Evolutionary conservation across 2,888 invertebrate species (phyloP).

Genomic region (Deilephila elpenor): DNA sequence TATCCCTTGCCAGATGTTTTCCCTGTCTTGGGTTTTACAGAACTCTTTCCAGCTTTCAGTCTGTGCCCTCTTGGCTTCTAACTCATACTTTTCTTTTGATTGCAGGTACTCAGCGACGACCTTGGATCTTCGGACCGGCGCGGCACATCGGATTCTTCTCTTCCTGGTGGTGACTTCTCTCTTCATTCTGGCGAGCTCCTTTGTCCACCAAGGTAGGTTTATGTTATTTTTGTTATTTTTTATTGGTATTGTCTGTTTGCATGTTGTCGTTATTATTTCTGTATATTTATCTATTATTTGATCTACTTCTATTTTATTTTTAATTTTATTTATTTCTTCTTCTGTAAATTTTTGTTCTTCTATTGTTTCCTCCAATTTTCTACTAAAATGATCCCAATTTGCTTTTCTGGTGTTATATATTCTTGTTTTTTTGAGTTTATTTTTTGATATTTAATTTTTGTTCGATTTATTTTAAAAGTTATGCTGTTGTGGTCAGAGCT

Average conservation of each 20-base stretch:
- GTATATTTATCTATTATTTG: not conserved
- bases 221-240: not conserved
- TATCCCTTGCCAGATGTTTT: constrained; percentile 37
- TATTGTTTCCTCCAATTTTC: not conserved
- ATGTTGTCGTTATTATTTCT: constrained; percentile 22
- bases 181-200: too few relatives aligned
- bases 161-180: too few relatives aligned
- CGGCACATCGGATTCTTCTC: too few relatives aligned
- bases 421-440: constrained; percentile 13
- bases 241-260: constrained; percentile 23
- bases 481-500: too few relatives aligned
- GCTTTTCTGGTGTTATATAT: constrained; percentile 19
- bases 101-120: too few relatives aligned
- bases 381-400: constrained; percentile 1
- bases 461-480: not conserved
- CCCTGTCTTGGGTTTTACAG: constrained; percentile 34
- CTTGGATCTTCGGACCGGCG: too few relatives aligned
- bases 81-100: not conserved
- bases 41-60: constrained; percentile 36
- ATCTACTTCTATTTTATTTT: constrained; percentile 24
- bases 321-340: constrained; percentile 28
- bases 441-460: not conserved
- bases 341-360: constrained; percentile 1
- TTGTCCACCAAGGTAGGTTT: not conserved
- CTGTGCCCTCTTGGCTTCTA: not conserved